phyloP scores from a whole-genome alignment of 1,140 invertebrate genomes.

The Drosophila sechellia region DNA sequence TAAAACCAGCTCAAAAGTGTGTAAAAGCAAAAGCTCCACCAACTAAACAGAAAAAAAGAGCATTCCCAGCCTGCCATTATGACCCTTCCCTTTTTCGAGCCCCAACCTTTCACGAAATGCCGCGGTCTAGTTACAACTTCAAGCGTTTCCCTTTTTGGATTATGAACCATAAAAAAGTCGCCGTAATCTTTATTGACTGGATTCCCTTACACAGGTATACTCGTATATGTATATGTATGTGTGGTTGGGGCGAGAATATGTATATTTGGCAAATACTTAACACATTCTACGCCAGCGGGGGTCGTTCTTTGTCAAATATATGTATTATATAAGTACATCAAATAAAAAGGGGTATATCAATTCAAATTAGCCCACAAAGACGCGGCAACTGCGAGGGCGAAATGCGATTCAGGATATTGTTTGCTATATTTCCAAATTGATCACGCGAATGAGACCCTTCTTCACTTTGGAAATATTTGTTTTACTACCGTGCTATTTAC shows the following conservation, averaged over 20 bases:
- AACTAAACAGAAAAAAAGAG: conserved; percentile 2
- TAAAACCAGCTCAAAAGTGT: conserved; percentile 4
- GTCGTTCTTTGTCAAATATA: conserved; percentile 14
- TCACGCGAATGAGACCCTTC: no score
- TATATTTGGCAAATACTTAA: conserved; percentile 43
- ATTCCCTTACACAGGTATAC: conserved; percentile 6
- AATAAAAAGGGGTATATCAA: conserved; percentile 11
- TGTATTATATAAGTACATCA: conserved; percentile 2
- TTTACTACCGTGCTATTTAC: no score
- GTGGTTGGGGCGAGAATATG: conserved; percentile 1
- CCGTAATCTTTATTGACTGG: conserved; percentile 44
- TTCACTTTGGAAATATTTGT: no score
- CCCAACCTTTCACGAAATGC: conserved; percentile 52
- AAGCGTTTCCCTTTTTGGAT: conserved; percentile 69
- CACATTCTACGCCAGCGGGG: conserved; percentile 3
- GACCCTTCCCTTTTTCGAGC: conserved; percentile 14
- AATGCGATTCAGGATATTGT: not conserved
- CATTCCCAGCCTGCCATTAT: conserved; percentile 58
- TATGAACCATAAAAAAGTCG: conserved; percentile 57
- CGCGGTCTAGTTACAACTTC: conserved; percentile 75
- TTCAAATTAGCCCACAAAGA: not conserved
- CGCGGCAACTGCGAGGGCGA: not conserved
- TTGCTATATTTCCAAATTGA: not conserved
- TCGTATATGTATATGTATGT: not conserved
- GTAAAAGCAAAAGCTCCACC: not conserved